Conservation (phyloP, 2,113 vertebrate genomes). For the Clarias gariepinus region DNA sequence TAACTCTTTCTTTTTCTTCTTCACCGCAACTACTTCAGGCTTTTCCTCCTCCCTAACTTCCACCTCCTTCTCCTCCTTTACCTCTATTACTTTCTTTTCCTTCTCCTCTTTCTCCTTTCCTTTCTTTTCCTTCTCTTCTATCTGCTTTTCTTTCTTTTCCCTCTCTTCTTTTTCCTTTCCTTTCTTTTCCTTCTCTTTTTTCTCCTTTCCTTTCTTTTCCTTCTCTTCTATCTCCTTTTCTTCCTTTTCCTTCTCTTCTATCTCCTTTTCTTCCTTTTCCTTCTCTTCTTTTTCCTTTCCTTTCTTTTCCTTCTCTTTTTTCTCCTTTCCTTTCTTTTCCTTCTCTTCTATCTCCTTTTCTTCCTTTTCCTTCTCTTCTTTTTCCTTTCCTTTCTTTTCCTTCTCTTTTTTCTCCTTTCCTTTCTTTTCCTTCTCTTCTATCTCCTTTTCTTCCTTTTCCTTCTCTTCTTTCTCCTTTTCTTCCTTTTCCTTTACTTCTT, state of each 20-base stretch:
- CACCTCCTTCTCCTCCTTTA: not conserved
- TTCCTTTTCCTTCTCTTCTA: conserved; percentile 27
- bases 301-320: not conserved
- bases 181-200: not conserved
- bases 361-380: not conserved
- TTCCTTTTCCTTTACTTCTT: not conserved
- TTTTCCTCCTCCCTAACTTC: not conserved
- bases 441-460: not conserved
- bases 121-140: not conserved
- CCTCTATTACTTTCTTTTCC: not conserved
- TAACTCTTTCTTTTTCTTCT: not conserved
- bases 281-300: not conserved
- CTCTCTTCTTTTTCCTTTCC: not conserved
- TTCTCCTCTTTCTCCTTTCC: not conserved
- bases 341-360: not conserved
- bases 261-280: not conserved
- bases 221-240: conserved; percentile 15
- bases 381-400: not conserved
- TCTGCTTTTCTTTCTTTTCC: not conserved
- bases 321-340: not conserved
- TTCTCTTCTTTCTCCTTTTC: not conserved
- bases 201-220: not conserved
- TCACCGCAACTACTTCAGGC: not conserved
- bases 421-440: not conserved
- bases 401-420: not conserved